phyloP scores from a whole-genome alignment of 2,797 vertebrate genomes.

The Heteromormyrus szaboi region DNA sequence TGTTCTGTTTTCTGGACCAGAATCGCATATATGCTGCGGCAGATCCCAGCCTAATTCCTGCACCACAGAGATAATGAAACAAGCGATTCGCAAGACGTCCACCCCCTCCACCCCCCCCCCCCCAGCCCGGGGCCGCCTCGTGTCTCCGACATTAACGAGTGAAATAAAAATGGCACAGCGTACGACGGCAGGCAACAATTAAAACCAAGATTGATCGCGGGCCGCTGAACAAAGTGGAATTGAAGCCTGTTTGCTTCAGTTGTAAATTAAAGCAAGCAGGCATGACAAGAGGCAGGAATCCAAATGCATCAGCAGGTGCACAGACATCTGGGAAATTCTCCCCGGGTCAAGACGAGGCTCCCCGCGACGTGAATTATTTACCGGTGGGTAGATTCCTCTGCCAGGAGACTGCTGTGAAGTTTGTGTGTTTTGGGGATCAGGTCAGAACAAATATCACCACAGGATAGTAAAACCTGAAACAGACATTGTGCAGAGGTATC shows the following conservation, averaged over 20 bases:
- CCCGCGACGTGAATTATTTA: conserved; percentile 37
- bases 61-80: background rate
- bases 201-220: conserved; percentile 45
- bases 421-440: background rate
- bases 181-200: conserved; percentile 36
- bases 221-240: conserved; percentile 39
- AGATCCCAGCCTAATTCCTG: background rate
- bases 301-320: conserved; percentile 53
- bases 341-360: conserved; percentile 30
- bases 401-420: conserved; percentile 29
- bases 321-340: conserved; percentile 51
- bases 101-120: too few species aligned
- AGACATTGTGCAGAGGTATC: background rate
- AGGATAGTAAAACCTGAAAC: background rate
- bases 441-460: background rate
- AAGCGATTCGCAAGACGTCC: background rate
- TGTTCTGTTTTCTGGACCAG: background rate
- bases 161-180: conserved; percentile 11
- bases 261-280: conserved; percentile 49
- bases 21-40: background rate
- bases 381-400: conserved; percentile 23
- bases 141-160: background rate
- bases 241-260: conserved; percentile 51
- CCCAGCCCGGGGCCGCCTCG: background rate
- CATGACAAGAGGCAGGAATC: conserved; percentile 48